A percentile compares a stretch with the other conserved stretches of the same genome.
Evolutionary conservation across 2,888 invertebrate genomes (phyloP).

Genomic region (Drosophila rellima): DNA sequence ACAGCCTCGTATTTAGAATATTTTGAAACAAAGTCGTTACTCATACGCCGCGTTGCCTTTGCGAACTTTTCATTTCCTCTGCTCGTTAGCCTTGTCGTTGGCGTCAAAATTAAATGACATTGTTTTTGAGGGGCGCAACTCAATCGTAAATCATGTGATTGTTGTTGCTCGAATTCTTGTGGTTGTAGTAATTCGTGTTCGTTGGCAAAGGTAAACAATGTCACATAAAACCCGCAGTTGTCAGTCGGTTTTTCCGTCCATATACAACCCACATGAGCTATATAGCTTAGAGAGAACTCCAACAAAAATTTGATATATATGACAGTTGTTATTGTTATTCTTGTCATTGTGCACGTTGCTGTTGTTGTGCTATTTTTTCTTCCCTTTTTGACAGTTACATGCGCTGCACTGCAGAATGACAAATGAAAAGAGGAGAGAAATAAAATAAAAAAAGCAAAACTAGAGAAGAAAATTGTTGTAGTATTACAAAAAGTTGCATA

Average conservation of each 20-base stretch:
- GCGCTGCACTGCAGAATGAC: slow-evolving; percentile 58
- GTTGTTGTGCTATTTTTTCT: slow-evolving; percentile 21
- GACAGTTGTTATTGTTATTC: slow-evolving; percentile 36
- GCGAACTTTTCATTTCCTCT: slow-evolving; percentile 9
- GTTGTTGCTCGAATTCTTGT: slow-evolving; percentile 8
- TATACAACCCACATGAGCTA: slow-evolving; percentile 26
- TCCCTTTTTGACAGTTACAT: slow-evolving; percentile 57
- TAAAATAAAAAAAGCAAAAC: neutral
- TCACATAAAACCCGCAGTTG: slow-evolving; percentile 66
- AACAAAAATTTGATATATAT: slow-evolving; percentile 49
- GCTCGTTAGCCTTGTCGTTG: slow-evolving; percentile 58
- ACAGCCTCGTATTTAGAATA: slow-evolving; percentile 23
- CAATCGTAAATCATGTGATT: slow-evolving; percentile 67
- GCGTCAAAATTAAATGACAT: slow-evolving; percentile 65
- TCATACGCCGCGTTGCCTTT: slow-evolving; percentile 56
- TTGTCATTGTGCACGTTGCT: slow-evolving; percentile 19
- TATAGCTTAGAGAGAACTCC: slow-evolving; percentile 17
- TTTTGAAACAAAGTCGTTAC: slow-evolving; percentile 30
- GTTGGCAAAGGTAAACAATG: slow-evolving; percentile 70
- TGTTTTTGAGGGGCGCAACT: slow-evolving; percentile 59
- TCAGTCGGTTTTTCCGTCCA: slow-evolving; percentile 27
- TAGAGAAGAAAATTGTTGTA: slow-evolving; percentile 7
- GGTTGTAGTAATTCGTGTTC: slow-evolving; percentile 20
- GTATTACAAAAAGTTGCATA: slow-evolving; percentile 32
- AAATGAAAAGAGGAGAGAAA: slow-evolving; percentile 32